Base-by-base conservation (phyloP, 2,888 invertebrate genomes). In the Erpobdella octoculata region DNA sequence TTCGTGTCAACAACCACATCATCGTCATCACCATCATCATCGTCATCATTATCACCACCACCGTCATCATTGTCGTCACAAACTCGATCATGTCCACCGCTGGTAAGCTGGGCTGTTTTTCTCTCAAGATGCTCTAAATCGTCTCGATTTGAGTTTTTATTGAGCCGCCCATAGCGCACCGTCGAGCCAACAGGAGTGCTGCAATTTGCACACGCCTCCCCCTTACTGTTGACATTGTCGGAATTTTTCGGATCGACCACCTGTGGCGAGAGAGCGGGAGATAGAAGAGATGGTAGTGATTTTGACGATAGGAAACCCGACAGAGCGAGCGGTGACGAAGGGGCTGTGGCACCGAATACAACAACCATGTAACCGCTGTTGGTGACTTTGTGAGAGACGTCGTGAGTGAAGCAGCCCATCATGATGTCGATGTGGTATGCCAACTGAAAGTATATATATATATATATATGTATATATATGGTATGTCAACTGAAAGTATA, bases 361-460 rank as follows among this genome's bases (percentile, higher is more conserved):
- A 66, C 15, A 33, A 53, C 28, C 28, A 35, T 64, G 35, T 48
- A 35, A 6, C 53, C 53, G 1, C 28, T 28, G 35, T 53, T n/a
- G 71, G 33, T 35, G 15, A 64, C 38, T 12, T 66, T 31, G 53
- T 71, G 71, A 25, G 53, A 35, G 48, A 71, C 65, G 66, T 71
- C 65, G 46, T 36, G 31, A 31, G 66, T 66, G 71, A 71, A 71
- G 35, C 62, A 53, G 0, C 71, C 71, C 71, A 71, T 71, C 21
- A 66, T 46, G 36, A 71, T 36, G 25, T 71, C 38, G 58, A 71
- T 64, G 21, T 58, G 37, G 66, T 71, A 71, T 41, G 66, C 66
- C 18, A 71, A 18, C 67, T 36, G 46, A 48, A 64, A 61, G 18
- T 41, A 37, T n/a, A n/a, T n/a, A n/a, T n/a, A n/a, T n/a, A n/a